Conservation (phyloP, 2,888 invertebrate genomes). For the Stenchaetothrips biformis region DNA sequence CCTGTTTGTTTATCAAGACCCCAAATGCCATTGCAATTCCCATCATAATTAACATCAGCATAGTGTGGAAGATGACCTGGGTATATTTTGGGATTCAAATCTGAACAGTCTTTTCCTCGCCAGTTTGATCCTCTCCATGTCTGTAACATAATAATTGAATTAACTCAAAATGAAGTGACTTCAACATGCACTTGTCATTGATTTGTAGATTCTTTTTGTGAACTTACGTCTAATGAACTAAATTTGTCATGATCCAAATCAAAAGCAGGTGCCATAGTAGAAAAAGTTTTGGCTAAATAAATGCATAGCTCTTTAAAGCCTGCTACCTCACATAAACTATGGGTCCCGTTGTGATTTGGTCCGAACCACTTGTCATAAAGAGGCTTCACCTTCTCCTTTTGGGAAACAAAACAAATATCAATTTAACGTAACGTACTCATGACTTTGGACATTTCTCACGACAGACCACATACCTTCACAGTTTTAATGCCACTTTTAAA, state of each 20-base stretch:
- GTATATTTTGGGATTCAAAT: slow-evolving; percentile 39
- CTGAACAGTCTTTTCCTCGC: slow-evolving; percentile 43
- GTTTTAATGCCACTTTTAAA: slow-evolving; percentile 34
- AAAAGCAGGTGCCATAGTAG: slow-evolving; percentile 39
- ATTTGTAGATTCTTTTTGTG: neutral
- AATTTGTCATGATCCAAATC: slow-evolving; percentile 43
- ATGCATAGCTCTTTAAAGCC: slow-evolving; percentile 41
- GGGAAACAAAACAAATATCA: slow-evolving; percentile 15
- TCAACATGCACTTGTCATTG: neutral
- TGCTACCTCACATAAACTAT: slow-evolving; percentile 40
- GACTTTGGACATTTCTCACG: neutral
- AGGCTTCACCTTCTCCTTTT: slow-evolving; percentile 24
- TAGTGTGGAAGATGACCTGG: slow-evolving; percentile 40
- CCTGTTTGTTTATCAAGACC: slow-evolving; percentile 39
- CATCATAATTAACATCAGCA: slow-evolving; percentile 39
- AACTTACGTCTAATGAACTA: slow-evolving; percentile 41
- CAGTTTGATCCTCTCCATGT: slow-evolving; percentile 42
- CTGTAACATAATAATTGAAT: slow-evolving; percentile 31
- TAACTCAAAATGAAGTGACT: slow-evolving; percentile 1
- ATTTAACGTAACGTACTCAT: neutral
- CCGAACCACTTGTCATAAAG: slow-evolving; percentile 32
- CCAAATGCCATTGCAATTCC: slow-evolving; percentile 43
- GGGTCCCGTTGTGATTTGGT: neutral
- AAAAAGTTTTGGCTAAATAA: slow-evolving; percentile 40
- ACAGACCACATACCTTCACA: slow-evolving; percentile 36